phyloP scores from a whole-genome alignment of 1,140 invertebrate species.

The Acromyrmex charruanus region DNA sequence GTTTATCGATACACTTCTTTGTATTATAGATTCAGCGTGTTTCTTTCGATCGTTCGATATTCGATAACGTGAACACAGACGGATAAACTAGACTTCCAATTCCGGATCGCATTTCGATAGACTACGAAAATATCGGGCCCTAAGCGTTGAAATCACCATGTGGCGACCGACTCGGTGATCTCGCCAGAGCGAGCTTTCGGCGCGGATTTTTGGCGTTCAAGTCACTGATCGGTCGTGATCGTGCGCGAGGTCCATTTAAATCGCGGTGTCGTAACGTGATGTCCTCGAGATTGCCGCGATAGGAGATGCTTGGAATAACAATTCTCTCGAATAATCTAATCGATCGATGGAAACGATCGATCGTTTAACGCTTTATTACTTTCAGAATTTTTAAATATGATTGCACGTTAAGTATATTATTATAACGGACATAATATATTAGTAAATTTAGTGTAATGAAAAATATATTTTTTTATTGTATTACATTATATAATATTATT shows the following conservation, averaged over 20 bases:
- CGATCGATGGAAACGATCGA: too few relatives aligned
- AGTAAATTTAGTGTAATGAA: too few relatives aligned
- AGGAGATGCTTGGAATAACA: too few relatives aligned
- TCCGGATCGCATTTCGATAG: background rate
- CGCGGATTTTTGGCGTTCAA: constrained; percentile 57
- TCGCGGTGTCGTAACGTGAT: too few relatives aligned
- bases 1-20: too few relatives aligned
- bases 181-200: constrained; percentile 37
- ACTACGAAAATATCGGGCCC: constrained; percentile 2
- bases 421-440: background rate
- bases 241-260: background rate
- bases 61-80: background rate
- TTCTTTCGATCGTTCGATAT: background rate
- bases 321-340: background rate
- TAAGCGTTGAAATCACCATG: constrained; percentile 71
- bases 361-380: background rate
- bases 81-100: background rate
- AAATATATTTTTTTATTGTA: too few relatives aligned
- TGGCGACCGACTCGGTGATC: constrained; percentile 47
- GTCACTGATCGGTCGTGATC: constrained; percentile 37
- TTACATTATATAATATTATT: too few relatives aligned
- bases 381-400: background rate
- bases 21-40: background rate
- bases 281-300: background rate
- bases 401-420: background rate